Conservation (phyloP, 2,888 invertebrate genomes). For the Steinernema hermaphroditum region DNA sequence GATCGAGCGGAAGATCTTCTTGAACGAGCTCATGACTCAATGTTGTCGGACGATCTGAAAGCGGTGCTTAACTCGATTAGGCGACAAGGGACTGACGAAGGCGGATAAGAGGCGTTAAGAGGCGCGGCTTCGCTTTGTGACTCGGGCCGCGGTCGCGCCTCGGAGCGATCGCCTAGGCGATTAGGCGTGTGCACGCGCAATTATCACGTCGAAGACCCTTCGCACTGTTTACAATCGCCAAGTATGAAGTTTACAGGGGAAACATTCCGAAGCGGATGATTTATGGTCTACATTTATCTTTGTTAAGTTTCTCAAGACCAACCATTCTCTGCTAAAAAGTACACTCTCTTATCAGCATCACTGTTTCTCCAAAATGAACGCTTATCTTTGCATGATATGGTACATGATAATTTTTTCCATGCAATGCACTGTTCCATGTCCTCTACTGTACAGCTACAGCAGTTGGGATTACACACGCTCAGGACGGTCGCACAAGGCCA, state of each 20-base stretch:
- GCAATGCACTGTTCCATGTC: too few species aligned
- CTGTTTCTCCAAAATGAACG: too few species aligned
- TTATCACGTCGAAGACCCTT: constrained; percentile 2
- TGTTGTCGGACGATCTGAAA: background rate
- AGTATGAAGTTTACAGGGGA: constrained; percentile 8
- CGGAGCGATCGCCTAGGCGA: background rate
- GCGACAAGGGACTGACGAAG: background rate
- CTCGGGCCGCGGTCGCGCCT: background rate
- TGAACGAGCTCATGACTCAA: constrained; percentile 10
- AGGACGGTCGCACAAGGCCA: too few species aligned
- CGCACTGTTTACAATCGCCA: constrained; percentile 11
- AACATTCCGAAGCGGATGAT: background rate
- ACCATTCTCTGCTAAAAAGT: too few species aligned
- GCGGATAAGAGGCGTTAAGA: constrained; percentile 1
- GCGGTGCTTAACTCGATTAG: background rate
- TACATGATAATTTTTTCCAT: too few species aligned
- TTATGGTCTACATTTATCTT: background rate
- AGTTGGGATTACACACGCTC: too few species aligned
- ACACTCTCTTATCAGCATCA: too few species aligned
- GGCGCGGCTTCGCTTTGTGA: background rate
- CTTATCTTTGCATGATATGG: too few species aligned
- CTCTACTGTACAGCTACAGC: too few species aligned
- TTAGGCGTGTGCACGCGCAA: background rate
- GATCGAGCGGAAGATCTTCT: constrained; percentile 21
- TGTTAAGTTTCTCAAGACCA: too few species aligned